Evolutionary conservation across 2,797 vertebrate genomes (phyloP), one percentile per base, ranked within the genome.

Genomic region (Gila robusta): DNA sequence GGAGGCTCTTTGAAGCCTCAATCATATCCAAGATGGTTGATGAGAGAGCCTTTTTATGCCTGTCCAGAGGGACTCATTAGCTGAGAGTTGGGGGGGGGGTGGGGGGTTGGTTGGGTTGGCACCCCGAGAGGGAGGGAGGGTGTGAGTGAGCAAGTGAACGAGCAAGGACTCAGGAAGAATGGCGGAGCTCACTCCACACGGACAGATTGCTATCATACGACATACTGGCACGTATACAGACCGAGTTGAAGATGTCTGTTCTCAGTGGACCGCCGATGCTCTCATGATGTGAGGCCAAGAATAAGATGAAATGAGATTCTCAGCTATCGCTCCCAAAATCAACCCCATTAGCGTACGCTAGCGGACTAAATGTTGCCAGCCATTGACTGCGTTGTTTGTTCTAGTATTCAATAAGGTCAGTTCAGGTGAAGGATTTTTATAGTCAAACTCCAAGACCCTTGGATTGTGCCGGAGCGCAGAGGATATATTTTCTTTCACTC

Each of bases 1-100:
- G 82, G 82, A 87, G 78, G 82, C 83, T 87, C 90, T 89, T 91
- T 91, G 90, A 91, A 91, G 90, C 85, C 81, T 62, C 86, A 83
- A 86, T 88, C 89, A 87, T 89, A 87, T 88, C 87, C 77, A 78
- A 86, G 87, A 90, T 88, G 73, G 88, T 88, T 89, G 90, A 90
- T 90, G 90, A 91, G 88, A 91, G 84, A 84, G 81, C 86, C 84
- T 79, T 90, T 90, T 91, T 87, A 90, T 89, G 89, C 81, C 47
- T 49, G 86, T 91, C 90, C 90, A 88, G 90, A 87, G 90, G 89
- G 90, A 90, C 90, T 91, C 90, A 91, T 91, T 91, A 91, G 83
- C 70, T n/a, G 64, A 72, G 80, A 85, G 69, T 70, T 35, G 39
- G 19, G 39, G 47, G 59, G 23, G 70, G 52, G 41, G 64, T 2